phyloP scores from a whole-genome alignment of 23 tunicate species.

The Styela plicata region DNA sequence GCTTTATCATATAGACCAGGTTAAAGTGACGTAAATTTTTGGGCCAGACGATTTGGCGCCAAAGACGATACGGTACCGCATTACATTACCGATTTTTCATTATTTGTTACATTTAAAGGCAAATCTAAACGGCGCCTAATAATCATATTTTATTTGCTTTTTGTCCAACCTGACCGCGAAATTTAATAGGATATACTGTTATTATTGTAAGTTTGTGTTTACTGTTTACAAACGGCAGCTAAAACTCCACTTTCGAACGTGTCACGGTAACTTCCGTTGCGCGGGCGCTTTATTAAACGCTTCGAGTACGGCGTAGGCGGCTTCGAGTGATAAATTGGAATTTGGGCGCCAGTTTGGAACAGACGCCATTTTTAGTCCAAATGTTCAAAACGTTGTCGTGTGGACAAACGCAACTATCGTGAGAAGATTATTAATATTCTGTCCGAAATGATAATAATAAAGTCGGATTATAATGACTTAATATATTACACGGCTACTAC shows the following conservation, averaged over 20 bases:
- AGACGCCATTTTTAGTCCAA: not conserved
- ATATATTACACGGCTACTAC: not conserved
- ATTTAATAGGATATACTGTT: not conserved
- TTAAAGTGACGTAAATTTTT: not conserved
- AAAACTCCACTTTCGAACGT: not conserved
- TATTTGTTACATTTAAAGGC: not conserved
- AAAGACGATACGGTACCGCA: not conserved
- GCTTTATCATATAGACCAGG: not conserved
- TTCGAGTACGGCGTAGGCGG: not conserved
- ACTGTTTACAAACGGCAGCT: not conserved
- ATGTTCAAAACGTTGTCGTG: not conserved
- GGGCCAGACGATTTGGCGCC: not conserved
- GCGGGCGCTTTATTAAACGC: not conserved
- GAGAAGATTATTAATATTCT: not conserved
- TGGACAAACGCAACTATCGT: not conserved
- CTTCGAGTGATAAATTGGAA: not conserved
- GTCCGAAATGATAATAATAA: not conserved
- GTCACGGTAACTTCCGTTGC: not conserved
- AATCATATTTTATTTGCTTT: not conserved
- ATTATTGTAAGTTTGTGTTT: not conserved
- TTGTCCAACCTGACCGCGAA: not conserved
- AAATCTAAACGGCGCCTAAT: not conserved
- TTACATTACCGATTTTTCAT: not conserved
- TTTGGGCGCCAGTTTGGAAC: not conserved
- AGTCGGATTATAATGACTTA: not conserved